Evolutionary conservation across 2,888 invertebrate genomes (phyloP).

Genomic region (Operophtera brumata): DNA sequence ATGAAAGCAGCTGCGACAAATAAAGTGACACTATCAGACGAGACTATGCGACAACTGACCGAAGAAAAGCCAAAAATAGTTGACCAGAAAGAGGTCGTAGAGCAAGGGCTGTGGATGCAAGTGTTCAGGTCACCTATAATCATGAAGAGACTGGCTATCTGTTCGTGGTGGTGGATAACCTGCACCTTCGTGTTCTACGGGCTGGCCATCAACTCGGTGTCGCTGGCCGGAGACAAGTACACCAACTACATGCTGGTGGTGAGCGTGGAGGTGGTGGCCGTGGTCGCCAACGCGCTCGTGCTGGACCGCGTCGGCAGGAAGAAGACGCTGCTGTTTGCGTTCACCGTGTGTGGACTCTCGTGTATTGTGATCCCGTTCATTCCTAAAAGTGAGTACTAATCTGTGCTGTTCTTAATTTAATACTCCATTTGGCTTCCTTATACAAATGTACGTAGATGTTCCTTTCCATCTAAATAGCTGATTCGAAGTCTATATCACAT

Average conservation of each 20-base stretch:
- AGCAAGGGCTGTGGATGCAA: constrained; percentile 60
- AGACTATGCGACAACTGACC: constrained; percentile 65
- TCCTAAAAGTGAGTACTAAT: constrained; percentile 61
- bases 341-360: constrained; percentile 77
- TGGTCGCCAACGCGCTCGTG: constrained; percentile 82
- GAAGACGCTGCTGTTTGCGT: constrained; percentile 81
- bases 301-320: constrained; percentile 84
- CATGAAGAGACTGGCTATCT: constrained; percentile 65
- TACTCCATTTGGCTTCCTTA: background rate
- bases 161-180: constrained; percentile 87
- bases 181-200: constrained; percentile 91
- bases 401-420: too few species aligned
- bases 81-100: constrained; percentile 49
- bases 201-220: constrained; percentile 87
- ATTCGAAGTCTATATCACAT: too few species aligned
- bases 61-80: constrained; percentile 57
- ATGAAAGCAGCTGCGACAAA: constrained; percentile 84
- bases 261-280: constrained; percentile 86
- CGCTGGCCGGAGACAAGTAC: constrained; percentile 88
- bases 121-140: constrained; percentile 67
- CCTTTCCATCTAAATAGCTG: background rate
- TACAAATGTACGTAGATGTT: background rate
- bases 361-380: constrained; percentile 78
- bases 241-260: constrained; percentile 87
- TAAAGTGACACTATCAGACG: constrained; percentile 68